Percentiles rank a stretch among this genome's conserved stretches.
phyloP scores from a whole-genome alignment of 2,888 invertebrate species.

The Ochropleura plecta region DNA sequence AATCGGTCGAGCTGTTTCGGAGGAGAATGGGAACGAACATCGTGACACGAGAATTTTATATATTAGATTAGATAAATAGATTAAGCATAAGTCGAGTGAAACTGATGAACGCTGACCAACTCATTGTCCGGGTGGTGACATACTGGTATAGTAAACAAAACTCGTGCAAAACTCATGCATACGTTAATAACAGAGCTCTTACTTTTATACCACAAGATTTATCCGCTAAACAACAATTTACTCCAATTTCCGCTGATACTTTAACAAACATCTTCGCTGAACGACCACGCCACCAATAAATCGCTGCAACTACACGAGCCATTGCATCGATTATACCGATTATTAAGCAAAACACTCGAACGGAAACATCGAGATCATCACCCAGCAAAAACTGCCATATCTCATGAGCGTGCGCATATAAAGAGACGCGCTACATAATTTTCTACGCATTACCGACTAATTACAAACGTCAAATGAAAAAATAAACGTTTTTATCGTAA shows the following conservation, averaged over 20 bases:
- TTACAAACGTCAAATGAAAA: slow-evolving; percentile 74
- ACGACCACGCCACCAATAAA: slow-evolving; percentile 69
- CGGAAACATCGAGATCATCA: slow-evolving; percentile 82
- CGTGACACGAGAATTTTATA: too few relatives aligned
- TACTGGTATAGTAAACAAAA: not conserved
- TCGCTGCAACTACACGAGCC: slow-evolving; percentile 74
- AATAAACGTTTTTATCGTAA: slow-evolving; percentile 56
- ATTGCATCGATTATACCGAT: slow-evolving; percentile 81
- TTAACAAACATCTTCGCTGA: slow-evolving; percentile 36
- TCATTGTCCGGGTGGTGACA: not conserved
- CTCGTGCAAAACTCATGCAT: not conserved
- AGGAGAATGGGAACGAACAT: too few relatives aligned
- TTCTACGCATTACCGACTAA: slow-evolving; percentile 82
- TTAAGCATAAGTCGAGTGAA: too few relatives aligned
- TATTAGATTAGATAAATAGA: too few relatives aligned
- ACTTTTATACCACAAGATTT: slow-evolving; percentile 6
- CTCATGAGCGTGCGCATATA: slow-evolving; percentile 75
- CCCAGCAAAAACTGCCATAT: slow-evolving; percentile 74
- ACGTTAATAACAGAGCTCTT: slow-evolving; percentile 12
- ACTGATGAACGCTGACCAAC: not conserved
- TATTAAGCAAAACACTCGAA: slow-evolving; percentile 80
- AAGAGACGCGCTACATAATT: slow-evolving; percentile 75
- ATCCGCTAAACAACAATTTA: slow-evolving; percentile 11
- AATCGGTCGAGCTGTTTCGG: too few relatives aligned
- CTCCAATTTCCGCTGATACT: slow-evolving; percentile 30